Evolutionary conservation across 2,113 vertebrate genomes (phyloP).

Genomic region (Myiozetetes cayanensis): DNA sequence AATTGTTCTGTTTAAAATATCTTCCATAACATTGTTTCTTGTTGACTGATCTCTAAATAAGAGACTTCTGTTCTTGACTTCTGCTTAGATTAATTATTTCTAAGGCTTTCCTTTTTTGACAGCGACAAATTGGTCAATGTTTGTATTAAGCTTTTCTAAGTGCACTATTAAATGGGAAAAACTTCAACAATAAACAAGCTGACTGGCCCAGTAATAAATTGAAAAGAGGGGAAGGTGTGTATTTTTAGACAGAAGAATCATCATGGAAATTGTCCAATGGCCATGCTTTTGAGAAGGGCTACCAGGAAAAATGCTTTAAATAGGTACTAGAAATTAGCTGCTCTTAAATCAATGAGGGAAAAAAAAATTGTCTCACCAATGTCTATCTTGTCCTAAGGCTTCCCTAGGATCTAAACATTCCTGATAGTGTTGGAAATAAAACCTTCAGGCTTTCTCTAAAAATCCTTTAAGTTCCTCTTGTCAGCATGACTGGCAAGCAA

Average conservation of each 20-base stretch:
- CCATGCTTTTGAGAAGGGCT: not conserved
- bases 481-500: not conserved
- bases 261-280: slow-evolving; percentile 1
- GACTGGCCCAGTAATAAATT: not conserved
- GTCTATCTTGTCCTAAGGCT: not conserved
- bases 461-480: not conserved
- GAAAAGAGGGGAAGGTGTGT: not conserved
- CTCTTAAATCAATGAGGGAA: not conserved
- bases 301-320: not conserved
- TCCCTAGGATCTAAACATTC: not conserved
- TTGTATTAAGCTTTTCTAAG: slow-evolving; percentile 48
- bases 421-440: not conserved
- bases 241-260: slow-evolving; percentile 25
- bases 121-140: not conserved
- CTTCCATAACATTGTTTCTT: not conserved
- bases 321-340: not conserved
- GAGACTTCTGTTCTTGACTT: slow-evolving; percentile 19
- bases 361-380: not conserved
- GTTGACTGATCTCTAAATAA: slow-evolving; percentile 25
- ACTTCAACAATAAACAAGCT: not conserved
- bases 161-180: slow-evolving; percentile 1
- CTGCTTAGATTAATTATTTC: slow-evolving; percentile 19
- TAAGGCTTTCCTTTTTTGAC: slow-evolving; percentile 28
- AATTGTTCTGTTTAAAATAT: not conserved
- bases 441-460: not conserved